phyloP scores from a whole-genome alignment of 2,797 vertebrate genomes.

The Danio kyathit region DNA sequence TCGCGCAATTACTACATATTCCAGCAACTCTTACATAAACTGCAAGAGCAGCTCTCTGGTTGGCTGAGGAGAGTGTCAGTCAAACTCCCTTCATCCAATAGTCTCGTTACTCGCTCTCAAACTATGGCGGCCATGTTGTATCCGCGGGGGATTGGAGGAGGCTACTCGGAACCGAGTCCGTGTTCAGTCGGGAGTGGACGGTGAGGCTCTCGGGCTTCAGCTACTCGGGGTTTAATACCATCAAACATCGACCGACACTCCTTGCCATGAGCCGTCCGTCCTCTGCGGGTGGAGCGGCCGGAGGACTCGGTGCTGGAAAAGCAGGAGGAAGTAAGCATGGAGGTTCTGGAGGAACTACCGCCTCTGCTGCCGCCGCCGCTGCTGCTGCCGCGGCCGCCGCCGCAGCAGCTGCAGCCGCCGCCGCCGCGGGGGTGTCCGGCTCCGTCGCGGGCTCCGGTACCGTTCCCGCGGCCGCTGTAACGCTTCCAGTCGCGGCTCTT shows the following conservation, averaged over 20 bases:
- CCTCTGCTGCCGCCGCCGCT: conserved; percentile 54
- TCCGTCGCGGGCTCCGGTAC: conserved; percentile 67
- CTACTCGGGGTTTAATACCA: conserved; percentile 44
- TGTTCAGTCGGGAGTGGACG: conserved; percentile 54
- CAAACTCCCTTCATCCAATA: conserved; percentile 60
- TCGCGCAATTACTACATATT: conserved; percentile 36
- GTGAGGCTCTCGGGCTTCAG: conserved; percentile 53
- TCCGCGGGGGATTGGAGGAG: conserved; percentile 66
- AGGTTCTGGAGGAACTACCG: conserved; percentile 63
- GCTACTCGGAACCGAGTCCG: conserved; percentile 61
- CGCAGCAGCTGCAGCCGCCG: conserved; percentile 51
- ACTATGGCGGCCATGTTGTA: conserved; percentile 79
- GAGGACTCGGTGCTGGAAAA: conserved; percentile 76
- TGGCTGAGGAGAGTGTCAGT: conserved; percentile 67
- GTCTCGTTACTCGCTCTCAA: conserved; percentile 58
- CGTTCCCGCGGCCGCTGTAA: conserved; percentile 62
- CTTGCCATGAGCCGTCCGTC: conserved; percentile 80
- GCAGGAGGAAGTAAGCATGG: conserved; percentile 77
- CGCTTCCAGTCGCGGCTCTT: conserved; percentile 63
- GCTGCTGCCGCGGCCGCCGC: conserved; percentile 50
- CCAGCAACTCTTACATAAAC: conserved; percentile 26
- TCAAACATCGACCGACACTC: conserved; percentile 47
- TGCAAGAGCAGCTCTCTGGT: conserved; percentile 54
- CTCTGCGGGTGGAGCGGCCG: conserved; percentile 74
- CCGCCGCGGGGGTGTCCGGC: conserved; percentile 65